Percentiles rank a stretch among this genome's conserved stretches.
phyloP scores from a whole-genome alignment of 2,888 invertebrate species.

The Mesodorylaimus sp. region DNA sequence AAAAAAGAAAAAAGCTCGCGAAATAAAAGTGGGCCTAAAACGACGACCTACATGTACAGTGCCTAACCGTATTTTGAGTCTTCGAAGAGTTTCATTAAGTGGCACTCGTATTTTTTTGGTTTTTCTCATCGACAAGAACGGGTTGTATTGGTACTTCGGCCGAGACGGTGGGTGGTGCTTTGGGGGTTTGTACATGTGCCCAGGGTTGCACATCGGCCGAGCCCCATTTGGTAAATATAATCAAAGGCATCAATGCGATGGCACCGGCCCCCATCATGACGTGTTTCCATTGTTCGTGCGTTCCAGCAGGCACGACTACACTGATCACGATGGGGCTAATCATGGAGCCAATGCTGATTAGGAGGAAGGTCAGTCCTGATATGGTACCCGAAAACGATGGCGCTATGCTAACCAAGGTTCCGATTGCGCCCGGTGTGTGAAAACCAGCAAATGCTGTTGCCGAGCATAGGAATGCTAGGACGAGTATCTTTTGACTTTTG shows the following conservation, averaged over 20 bases:
- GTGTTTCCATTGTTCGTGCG: not conserved
- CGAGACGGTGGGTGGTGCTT: too few relatives aligned
- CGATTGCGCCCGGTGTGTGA: conserved; percentile 8
- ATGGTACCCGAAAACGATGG: conserved; percentile 8
- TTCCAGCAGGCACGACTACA: not conserved
- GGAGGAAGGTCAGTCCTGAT: conserved; percentile 5
- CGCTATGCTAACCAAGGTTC: conserved; percentile 8
- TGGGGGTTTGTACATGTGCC: too few relatives aligned
- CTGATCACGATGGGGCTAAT: not conserved
- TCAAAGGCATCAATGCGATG: conserved; percentile 7
- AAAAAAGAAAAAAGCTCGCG: too few relatives aligned
- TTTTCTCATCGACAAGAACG: too few relatives aligned
- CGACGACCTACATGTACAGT: too few relatives aligned
- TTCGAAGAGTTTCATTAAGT: too few relatives aligned
- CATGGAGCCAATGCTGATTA: conserved; percentile 3
- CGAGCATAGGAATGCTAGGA: not conserved
- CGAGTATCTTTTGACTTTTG: not conserved
- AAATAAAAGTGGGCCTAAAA: too few relatives aligned
- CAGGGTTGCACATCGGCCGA: conserved; percentile 9
- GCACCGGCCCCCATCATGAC: not conserved
- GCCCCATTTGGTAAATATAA: conserved; percentile 8
- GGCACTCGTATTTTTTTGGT: too few relatives aligned
- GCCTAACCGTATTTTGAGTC: too few relatives aligned
- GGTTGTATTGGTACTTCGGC: too few relatives aligned
- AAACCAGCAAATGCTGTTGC: conserved; percentile 8